phyloP scores from a whole-genome alignment of 2,888 invertebrate species.

The Himalopsyche anomala region DNA sequence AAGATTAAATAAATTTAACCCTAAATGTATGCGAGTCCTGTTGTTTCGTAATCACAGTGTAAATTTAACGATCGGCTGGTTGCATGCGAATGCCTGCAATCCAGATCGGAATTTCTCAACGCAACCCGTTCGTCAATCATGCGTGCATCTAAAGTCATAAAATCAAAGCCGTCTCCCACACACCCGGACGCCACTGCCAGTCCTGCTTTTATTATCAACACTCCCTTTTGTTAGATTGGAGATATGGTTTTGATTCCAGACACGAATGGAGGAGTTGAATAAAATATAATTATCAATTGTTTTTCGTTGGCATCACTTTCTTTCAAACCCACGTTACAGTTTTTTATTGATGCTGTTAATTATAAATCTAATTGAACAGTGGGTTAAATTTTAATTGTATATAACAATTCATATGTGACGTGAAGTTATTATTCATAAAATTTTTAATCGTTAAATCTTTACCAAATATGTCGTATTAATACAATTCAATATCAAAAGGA shows the following conservation, averaged over 20 bases:
- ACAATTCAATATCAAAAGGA: too few species aligned
- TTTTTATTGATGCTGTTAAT: too few species aligned
- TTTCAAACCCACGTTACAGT: too few species aligned
- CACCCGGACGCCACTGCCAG: constrained; percentile 19
- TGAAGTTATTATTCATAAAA: too few species aligned
- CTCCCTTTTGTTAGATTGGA: constrained; percentile 17
- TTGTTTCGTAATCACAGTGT: neutral
- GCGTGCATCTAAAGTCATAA: constrained; percentile 35
- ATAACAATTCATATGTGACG: too few species aligned
- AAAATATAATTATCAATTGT: too few species aligned
- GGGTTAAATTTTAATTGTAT: too few species aligned
- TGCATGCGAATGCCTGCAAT: constrained; percentile 36
- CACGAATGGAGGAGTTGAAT: neutral
- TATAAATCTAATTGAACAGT: too few species aligned
- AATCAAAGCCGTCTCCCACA: constrained; percentile 27
- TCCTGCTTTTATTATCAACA: constrained; percentile 33
- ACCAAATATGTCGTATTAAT: too few species aligned
- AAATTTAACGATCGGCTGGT: constrained; percentile 19
- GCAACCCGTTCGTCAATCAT: constrained; percentile 24
- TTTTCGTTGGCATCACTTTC: too few species aligned
- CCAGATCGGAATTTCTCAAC: neutral
- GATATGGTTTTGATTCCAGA: constrained; percentile 1
- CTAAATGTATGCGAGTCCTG: neutral
- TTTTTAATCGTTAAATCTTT: too few species aligned
- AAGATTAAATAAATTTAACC: constrained; percentile 9